Conservation (phyloP, 2,888 invertebrate genomes). For the Brenthis hecate region DNA sequence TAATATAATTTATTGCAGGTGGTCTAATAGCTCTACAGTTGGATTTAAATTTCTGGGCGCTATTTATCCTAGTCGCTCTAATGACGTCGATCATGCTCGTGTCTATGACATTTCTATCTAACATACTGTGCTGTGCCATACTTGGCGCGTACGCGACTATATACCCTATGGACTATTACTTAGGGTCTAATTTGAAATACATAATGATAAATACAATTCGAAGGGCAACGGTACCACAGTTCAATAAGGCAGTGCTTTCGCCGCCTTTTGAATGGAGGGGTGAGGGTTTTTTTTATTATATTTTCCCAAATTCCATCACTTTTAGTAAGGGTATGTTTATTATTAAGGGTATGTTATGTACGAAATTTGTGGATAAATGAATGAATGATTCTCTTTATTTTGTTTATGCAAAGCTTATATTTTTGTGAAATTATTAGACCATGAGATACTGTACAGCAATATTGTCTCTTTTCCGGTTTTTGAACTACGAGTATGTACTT, state of each 20-base stretch:
- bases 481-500: too few relatives aligned
- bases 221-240: constrained; percentile 82
- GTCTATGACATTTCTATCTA: constrained; percentile 76
- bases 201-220: constrained; percentile 86
- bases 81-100: constrained; percentile 74
- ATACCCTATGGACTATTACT: constrained; percentile 84
- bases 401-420: background rate
- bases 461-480: too few relatives aligned
- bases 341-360: too few relatives aligned
- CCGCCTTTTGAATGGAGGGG: constrained; percentile 84
- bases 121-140: constrained; percentile 84
- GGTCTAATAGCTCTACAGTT: constrained; percentile 67
- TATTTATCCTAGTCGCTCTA: constrained; percentile 79
- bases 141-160: constrained; percentile 85
- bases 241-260: constrained; percentile 80
- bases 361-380: too few relatives aligned
- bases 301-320: background rate
- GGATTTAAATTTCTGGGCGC: constrained; percentile 84
- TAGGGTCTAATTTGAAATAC: constrained; percentile 85
- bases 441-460: too few relatives aligned
- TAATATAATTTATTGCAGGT: constrained; percentile 62
- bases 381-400: background rate
- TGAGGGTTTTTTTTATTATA: constrained; percentile 50
- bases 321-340: background rate
- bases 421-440: background rate